Percentiles rank a stretch among this genome's conserved stretches.
Conservation (phyloP, 2,113 vertebrate species). For the Pithys albifrons region DNA sequence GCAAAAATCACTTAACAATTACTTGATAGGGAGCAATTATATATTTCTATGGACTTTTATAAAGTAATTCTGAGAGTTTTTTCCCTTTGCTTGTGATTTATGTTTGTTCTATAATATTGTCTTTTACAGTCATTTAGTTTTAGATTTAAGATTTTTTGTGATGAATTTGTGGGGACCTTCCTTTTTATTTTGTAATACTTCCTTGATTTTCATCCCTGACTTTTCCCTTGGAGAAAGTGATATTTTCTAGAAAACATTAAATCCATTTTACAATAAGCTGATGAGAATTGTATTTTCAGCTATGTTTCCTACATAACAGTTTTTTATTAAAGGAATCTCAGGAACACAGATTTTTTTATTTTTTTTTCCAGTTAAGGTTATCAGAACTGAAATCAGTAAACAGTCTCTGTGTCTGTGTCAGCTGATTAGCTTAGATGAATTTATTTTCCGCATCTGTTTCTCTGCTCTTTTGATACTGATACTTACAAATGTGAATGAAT, state of each 20-base stretch:
- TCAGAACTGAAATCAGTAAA: background rate
- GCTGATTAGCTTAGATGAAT: background rate
- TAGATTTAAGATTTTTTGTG: too few species aligned
- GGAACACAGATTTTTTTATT: background rate
- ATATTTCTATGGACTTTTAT: background rate
- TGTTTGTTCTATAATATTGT: background rate
- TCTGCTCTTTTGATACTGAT: background rate
- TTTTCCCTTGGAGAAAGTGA: background rate
- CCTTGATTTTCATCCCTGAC: background rate
- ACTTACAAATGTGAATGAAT: fast-evolving
- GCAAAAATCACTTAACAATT: background rate
- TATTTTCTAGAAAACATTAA: background rate
- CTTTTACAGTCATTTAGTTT: background rate
- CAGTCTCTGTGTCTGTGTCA: background rate
- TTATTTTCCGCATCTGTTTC: background rate
- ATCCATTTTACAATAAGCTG: background rate
- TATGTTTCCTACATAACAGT: background rate
- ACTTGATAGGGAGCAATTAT: background rate
- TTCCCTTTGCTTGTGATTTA: background rate
- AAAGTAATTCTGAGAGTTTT: background rate
- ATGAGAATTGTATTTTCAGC: background rate
- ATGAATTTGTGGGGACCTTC: fast-evolving
- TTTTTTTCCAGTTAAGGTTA: background rate
- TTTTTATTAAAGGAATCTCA: background rate
- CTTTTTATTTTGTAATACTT: background rate